These are phyloP conservation scores for Pipistrellus kuhlii DNA, from an alignment of 2,797 vertebrate genomes.

Conservation along the genomic window DNA sequence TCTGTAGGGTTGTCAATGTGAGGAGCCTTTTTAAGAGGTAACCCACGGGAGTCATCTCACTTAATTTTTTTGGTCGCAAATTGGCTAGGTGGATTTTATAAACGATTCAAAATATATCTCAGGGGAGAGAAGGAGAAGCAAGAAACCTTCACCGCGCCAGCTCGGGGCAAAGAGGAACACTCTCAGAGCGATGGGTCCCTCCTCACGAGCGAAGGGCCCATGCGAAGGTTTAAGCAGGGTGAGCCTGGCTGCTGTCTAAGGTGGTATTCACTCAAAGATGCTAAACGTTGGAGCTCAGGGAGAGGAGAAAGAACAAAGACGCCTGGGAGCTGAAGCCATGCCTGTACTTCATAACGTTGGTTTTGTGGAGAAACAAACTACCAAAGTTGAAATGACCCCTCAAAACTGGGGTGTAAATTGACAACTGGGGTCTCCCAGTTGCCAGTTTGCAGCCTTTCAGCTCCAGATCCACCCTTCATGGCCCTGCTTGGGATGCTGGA, in stretches of 20 bases:
- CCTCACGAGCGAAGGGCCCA: not conserved
- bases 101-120: conserved; percentile 61
- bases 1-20: conserved; percentile 56
- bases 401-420: not conserved
- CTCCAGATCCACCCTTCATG: not conserved
- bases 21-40: conserved; percentile 20
- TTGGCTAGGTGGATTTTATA: conserved; percentile 71
- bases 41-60: conserved; percentile 24
- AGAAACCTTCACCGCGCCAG: not conserved
- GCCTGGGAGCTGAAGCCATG: not conserved
- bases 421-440: not conserved
- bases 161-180: not conserved
- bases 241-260: not conserved
- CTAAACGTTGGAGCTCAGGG: not conserved
- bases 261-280: not conserved
- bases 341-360: not conserved
- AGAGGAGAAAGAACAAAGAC: not conserved
- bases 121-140: conserved; percentile 43
- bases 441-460: not conserved
- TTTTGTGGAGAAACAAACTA: not conserved
- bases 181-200: not conserved
- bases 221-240: fast-evolving
- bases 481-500: not conserved
- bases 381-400: not conserved
- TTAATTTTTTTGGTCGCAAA: conserved; percentile 74